phyloP scores from a whole-genome alignment of 1,140 invertebrate species.

The Ditylenchus dipsaci region DNA sequence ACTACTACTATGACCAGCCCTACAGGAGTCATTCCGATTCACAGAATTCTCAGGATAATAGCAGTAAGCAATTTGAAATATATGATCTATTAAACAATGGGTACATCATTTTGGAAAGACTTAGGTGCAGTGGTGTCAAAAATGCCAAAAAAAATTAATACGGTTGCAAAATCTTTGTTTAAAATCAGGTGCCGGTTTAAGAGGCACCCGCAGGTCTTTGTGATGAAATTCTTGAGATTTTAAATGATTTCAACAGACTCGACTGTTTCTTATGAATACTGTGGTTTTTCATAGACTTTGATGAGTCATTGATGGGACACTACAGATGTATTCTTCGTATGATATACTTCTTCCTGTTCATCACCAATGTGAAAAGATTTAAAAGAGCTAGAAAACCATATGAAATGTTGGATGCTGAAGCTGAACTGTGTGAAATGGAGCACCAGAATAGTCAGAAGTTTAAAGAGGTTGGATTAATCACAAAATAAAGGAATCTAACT shows the following conservation, averaged over 20 bases:
- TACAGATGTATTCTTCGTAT: constrained; percentile 35
- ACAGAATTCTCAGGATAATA: neutral
- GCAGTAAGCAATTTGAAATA: neutral
- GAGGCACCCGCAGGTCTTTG: no score
- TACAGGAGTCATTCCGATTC: constrained; percentile 4
- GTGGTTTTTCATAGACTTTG: no score
- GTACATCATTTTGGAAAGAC: no score
- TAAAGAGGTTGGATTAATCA: constrained; percentile 9
- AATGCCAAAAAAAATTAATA: no score
- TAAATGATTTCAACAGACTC: no score
- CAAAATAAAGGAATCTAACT: no score
- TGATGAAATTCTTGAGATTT: no score
- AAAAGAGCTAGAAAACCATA: constrained; percentile 40
- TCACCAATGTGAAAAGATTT: constrained; percentile 32
- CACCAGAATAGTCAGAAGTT: constrained; percentile 25
- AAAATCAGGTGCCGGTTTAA: no score
- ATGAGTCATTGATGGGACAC: neutral
- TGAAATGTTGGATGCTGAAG: constrained; percentile 43
- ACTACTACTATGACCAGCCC: constrained; percentile 21
- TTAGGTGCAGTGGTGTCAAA: no score
- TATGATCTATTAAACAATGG: no score
- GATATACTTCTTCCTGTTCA: constrained; percentile 39
- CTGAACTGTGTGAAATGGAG: constrained; percentile 41
- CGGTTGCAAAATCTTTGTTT: no score
- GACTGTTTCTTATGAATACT: no score